Evolutionary conservation across 2,113 vertebrate species (phyloP).

Genomic region (Colius striatus): DNA sequence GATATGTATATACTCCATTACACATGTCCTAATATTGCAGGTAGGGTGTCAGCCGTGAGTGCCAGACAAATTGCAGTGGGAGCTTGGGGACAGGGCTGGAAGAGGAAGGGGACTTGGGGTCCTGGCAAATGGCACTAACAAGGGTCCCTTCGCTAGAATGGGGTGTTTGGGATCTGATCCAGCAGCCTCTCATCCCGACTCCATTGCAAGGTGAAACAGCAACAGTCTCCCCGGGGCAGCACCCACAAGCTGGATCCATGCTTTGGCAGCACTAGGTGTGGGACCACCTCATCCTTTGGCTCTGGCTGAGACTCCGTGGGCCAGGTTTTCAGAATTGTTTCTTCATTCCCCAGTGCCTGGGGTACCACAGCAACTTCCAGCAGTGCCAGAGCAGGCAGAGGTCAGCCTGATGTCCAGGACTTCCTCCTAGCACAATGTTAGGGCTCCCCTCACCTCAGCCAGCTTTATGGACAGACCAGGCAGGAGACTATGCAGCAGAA

Average conservation of each 20-base stretch:
- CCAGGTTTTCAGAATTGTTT: neutral
- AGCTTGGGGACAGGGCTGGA: neutral
- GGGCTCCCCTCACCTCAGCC: neutral
- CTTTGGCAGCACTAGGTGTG: neutral
- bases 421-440: too few species aligned
- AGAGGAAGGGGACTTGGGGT: neutral
- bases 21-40: neutral
- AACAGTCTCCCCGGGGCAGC: neutral
- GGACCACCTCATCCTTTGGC: neutral
- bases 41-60: neutral
- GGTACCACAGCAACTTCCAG: neutral
- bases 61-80: neutral
- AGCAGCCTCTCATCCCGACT: neutral
- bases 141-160: neutral
- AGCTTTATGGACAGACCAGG: neutral
- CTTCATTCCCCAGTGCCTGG: neutral
- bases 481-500: neutral
- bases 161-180: fast-evolving
- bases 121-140: neutral
- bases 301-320: too few species aligned
- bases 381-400: neutral
- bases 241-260: too few species aligned
- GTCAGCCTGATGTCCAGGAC: neutral
- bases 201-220: neutral
- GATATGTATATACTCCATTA: fast-evolving